Conservation (phyloP, 2,888 invertebrate genomes). For the Lapara coniferarum region DNA sequence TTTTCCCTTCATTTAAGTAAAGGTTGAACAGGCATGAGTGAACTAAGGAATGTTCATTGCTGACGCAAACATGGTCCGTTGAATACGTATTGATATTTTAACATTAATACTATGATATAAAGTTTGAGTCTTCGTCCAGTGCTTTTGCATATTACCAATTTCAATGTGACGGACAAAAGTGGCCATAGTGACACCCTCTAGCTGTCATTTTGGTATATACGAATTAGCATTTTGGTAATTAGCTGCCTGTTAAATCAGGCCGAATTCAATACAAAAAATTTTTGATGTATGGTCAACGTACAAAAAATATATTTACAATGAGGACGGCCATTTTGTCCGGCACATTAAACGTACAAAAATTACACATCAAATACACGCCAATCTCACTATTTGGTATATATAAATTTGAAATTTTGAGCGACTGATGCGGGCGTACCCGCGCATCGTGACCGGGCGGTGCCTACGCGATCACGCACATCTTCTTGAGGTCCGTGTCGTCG, state of each 20-base stretch:
- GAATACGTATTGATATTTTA: slow-evolving; percentile 9
- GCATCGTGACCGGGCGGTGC: slow-evolving; percentile 70
- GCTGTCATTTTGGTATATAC: too few relatives aligned
- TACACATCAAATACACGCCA: neutral
- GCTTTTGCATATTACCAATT: neutral
- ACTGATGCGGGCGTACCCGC: neutral
- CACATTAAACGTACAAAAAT: neutral
- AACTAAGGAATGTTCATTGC: slow-evolving; percentile 7
- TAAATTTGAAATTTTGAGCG: neutral
- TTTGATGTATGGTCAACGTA: neutral
- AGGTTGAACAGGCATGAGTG: neutral
- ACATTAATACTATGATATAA: slow-evolving; percentile 81
- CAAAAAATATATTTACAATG: neutral
- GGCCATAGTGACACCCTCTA: neutral
- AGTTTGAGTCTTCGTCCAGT: slow-evolving; percentile 38
- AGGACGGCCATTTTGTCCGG: neutral
- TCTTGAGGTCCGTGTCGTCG: slow-evolving; percentile 77
- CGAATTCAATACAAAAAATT: neutral
- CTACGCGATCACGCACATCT: slow-evolving; percentile 85
- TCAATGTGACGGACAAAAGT: neutral
- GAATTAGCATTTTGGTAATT: neutral
- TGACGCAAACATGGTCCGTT: slow-evolving; percentile 5
- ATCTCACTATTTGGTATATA: neutral
- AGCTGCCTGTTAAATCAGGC: neutral
- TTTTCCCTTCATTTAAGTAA: neutral